phyloP scores from a whole-genome alignment of 2,113 vertebrate species.

The Pardalotus punctatus region DNA sequence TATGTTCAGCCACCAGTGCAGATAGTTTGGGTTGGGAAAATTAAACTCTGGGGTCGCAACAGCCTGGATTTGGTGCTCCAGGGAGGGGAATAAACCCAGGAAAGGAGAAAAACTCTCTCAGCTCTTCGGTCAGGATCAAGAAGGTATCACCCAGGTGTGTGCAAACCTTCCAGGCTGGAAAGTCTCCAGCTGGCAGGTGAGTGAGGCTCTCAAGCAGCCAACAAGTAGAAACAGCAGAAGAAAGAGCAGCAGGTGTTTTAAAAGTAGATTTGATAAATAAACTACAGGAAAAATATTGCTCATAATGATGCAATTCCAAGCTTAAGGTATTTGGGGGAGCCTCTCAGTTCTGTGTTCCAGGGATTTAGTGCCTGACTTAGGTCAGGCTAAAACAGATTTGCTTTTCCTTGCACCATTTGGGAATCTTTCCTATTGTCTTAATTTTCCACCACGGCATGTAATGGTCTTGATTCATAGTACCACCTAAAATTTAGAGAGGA shows the following conservation, averaged over 20 bases:
- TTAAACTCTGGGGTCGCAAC: fast-evolving
- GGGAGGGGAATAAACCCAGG: background rate
- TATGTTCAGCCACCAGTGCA: background rate
- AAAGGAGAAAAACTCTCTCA: background rate
- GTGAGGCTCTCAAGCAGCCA: background rate
- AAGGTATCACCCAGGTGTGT: background rate
- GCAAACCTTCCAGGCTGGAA: background rate
- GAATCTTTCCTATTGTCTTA: background rate
- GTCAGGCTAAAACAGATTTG: background rate
- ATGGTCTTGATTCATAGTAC: background rate
- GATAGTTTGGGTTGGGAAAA: background rate
- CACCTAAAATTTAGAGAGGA: background rate
- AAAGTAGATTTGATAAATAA: background rate
- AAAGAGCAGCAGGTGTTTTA: background rate
- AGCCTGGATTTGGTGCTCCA: background rate
- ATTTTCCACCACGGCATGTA: background rate
- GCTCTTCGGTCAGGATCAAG: background rate
- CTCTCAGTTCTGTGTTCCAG: background rate
- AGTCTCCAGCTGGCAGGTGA: background rate
- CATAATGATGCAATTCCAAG: background rate
- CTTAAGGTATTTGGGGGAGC: background rate
- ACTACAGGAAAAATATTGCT: background rate
- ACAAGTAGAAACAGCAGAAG: background rate
- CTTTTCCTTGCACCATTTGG: background rate
- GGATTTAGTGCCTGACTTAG: background rate